Conservation (phyloP, 2,888 invertebrate genomes). For the Hirtodrosophila histrioides region DNA sequence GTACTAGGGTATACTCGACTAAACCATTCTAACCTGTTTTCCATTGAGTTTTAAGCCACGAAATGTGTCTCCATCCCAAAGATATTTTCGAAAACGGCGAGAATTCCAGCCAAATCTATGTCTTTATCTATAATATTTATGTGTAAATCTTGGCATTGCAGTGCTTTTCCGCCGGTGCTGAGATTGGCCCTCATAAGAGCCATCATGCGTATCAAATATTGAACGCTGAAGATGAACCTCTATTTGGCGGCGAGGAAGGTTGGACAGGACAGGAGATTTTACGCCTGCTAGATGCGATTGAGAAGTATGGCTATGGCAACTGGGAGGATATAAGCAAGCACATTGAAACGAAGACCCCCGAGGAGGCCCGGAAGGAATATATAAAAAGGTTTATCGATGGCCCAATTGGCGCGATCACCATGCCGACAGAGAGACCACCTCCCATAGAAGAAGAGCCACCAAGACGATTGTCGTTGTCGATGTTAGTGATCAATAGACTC, state of each 20-base stretch:
- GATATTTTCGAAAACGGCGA: too few relatives aligned
- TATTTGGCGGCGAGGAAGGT: constrained; percentile 90
- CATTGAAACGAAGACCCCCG: constrained; percentile 94
- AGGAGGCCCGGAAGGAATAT: constrained; percentile 97
- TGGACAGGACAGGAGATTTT: constrained; percentile 97
- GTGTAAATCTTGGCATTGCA: constrained; percentile 85
- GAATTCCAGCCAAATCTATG: too few relatives aligned
- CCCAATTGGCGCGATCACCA: constrained; percentile 94
- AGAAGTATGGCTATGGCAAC: constrained; percentile 97
- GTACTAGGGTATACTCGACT: too few relatives aligned
- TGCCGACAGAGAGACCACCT: constrained; percentile 91
- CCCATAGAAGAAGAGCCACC: constrained; percentile 56
- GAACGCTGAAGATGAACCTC: constrained; percentile 88
- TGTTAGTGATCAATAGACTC: constrained; percentile 92
- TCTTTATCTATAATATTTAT: not conserved
- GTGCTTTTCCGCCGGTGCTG: constrained; percentile 97
- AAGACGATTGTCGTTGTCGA: constrained; percentile 87
- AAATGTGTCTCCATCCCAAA: too few relatives aligned
- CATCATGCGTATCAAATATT: constrained; percentile 96
- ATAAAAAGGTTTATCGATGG: constrained; percentile 94
- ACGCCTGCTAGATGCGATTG: constrained; percentile 95
- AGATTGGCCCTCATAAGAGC: constrained; percentile 95
- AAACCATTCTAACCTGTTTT: too few relatives aligned
- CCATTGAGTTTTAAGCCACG: too few relatives aligned
- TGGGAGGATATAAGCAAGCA: constrained; percentile 97